Conservation (phyloP, 2,797 vertebrate species). For the Vireo griseus region DNA sequence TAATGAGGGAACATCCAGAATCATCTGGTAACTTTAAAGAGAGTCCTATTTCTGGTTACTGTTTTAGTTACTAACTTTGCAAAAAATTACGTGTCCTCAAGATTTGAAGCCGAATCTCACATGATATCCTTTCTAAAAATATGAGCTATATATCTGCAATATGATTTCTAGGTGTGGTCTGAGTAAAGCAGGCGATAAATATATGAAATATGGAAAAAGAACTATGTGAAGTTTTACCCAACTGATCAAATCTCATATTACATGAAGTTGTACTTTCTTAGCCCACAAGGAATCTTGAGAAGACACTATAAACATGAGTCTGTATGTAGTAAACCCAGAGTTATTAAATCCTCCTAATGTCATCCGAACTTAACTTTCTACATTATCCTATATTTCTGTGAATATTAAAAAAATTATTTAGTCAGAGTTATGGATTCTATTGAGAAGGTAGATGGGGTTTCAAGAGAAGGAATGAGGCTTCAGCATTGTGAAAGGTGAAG, state of each 20-base stretch:
- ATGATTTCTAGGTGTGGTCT: neutral
- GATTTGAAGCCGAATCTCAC: neutral
- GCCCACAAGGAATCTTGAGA: neutral
- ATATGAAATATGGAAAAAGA: neutral
- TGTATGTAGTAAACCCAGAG: neutral
- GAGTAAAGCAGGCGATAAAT: neutral
- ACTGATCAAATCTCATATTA: neutral
- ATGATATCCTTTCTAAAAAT: neutral
- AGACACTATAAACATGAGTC: neutral
- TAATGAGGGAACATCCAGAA: neutral
- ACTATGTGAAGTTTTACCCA: neutral
- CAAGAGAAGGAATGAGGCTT: neutral
- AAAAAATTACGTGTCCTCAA: neutral
- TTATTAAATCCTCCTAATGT: neutral
- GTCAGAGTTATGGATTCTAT: neutral
- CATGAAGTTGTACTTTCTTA: neutral
- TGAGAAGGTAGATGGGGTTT: neutral
- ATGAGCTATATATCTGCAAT: neutral
- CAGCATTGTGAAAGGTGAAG: neutral
- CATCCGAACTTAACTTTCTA: neutral
- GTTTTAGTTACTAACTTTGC: neutral
- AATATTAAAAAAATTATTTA: neutral
- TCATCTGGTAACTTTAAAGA: neutral
- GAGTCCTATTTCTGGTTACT: neutral
- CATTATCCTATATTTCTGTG: neutral